A percentile compares a stretch with the other conserved stretches of the same genome.
phyloP scores from a whole-genome alignment of 2,113 vertebrate genomes.

The Tragelaphus buxtoni region DNA sequence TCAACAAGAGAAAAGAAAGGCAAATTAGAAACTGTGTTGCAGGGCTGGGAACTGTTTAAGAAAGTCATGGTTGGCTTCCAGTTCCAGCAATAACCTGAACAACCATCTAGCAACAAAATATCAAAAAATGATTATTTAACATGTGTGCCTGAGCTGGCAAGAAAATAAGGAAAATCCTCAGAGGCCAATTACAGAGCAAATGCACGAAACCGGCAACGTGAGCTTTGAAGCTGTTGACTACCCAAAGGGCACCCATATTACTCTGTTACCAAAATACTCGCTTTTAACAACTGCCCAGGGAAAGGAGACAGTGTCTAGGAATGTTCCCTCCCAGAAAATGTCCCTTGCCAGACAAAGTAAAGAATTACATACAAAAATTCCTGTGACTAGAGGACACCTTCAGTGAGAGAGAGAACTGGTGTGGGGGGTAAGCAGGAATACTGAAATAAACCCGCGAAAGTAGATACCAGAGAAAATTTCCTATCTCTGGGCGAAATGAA shows the following conservation, averaged over 20 bases:
- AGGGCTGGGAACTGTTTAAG: neutral
- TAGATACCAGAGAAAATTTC: neutral
- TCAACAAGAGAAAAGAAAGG: neutral
- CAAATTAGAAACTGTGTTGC: neutral
- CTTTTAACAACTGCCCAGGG: neutral
- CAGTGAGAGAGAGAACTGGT: neutral
- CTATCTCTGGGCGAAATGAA: neutral
- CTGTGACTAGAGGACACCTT: neutral
- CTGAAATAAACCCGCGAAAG: neutral
- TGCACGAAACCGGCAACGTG: neutral
- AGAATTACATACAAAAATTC: neutral
- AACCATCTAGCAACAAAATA: conserved; percentile 34
- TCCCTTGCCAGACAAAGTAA: neutral
- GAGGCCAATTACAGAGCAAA: neutral
- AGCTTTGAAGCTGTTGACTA: neutral
- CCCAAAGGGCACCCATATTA: neutral
- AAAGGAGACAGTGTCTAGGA: neutral
- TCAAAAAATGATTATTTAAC: conserved; percentile 30
- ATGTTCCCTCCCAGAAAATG: neutral
- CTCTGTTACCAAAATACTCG: neutral
- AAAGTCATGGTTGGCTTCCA: conserved; percentile 2
- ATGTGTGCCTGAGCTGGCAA: neutral
- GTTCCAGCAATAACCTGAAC: neutral
- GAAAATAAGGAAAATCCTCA: conserved; percentile 21
- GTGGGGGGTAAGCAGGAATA: neutral